A percentile compares a stretch with the other conserved stretches of the same genome.
Evolutionary conservation across 2,113 vertebrate genomes (phyloP).

Genomic region (Epinephelus fuscoguttatus): DNA sequence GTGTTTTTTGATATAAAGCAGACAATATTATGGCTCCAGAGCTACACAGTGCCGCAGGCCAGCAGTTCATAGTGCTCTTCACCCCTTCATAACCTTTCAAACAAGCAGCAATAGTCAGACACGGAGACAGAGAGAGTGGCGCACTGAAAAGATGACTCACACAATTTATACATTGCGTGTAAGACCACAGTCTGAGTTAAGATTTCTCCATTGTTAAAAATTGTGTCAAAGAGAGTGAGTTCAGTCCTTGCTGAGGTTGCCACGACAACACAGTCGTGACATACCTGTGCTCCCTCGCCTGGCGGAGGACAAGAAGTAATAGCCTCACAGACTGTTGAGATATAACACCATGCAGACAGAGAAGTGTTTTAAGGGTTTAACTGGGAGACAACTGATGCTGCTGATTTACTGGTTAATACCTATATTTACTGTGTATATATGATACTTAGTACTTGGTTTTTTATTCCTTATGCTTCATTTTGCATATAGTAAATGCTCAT

Average conservation of each 20-base stretch:
- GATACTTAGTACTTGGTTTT: neutral
- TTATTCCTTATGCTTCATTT: neutral
- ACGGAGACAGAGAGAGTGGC: neutral
- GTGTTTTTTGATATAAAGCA: conserved; percentile 22
- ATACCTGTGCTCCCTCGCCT: conserved; percentile 47
- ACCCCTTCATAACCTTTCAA: conserved; percentile 34
- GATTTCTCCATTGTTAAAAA: conserved; percentile 49
- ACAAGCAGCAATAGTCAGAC: conserved; percentile 8
- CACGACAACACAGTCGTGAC: conserved; percentile 68
- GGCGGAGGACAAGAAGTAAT: conserved; percentile 16
- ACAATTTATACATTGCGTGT: conserved; percentile 1
- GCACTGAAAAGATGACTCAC: neutral
- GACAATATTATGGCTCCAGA: conserved; percentile 21
- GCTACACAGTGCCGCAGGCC: conserved; percentile 22
- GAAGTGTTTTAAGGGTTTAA: neutral
- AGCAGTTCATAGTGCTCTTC: conserved; percentile 19
- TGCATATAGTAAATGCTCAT: neutral
- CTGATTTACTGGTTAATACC: neutral
- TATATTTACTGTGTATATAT: neutral
- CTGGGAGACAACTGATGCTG: neutral
- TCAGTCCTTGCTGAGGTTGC: conserved; percentile 54
- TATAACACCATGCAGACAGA: neutral
- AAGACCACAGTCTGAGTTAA: neutral
- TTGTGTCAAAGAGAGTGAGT: conserved; percentile 31
- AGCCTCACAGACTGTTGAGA: neutral